Evolutionary conservation across 2,113 vertebrate species (phyloP), one percentile per base, ranked within the genome.

Genomic region (Tupaia chinensis): DNA sequence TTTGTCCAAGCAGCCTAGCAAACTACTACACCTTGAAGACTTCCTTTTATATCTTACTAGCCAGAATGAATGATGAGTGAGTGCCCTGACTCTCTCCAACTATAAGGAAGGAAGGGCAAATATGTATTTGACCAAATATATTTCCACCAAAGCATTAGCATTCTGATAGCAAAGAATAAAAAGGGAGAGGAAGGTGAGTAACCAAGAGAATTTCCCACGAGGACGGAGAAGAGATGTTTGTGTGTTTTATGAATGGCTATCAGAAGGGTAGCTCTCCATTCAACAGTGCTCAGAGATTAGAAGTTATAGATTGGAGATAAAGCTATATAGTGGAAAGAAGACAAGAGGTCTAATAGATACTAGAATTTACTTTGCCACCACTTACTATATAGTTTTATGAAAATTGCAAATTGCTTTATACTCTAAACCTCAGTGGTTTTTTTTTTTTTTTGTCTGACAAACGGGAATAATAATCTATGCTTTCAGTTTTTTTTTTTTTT

Each of bases 401-500:
- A 56, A 70, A 17, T 60, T 76, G 56, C 56, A 56, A 70, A 17
- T 60, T 76, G 56, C 56, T 77, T 90, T 88, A 92, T 70, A 3
- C 15, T 87, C 72, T 95, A 85, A 92, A 54, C 54, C 68, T 94
- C 29, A 58, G 20, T 10, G 44, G 44, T 4, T 44, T 44, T 44
- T 44, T 44, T 32, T 32, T 32, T 65, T 95, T 94, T 79, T 88
- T 9, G 69, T 86, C 69, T 66, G 54, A 92, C 14, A 94, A 96
- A 72, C 72, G 68, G 72, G 23, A 90, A 69, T 70, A 32, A 54
- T 29, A 76, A 83, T 56, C 10, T 74, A 29, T 73, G 29, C 54
- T 66, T 25, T 93, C 65, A 87, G 61, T 44, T 85, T 96, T 78
- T 44, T 44, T 44, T 44, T 32, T 44, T 44, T 44, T 44, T 44